Evolutionary conservation across 2,797 vertebrate genomes (phyloP).

Genomic region (Alauda arvensis): DNA sequence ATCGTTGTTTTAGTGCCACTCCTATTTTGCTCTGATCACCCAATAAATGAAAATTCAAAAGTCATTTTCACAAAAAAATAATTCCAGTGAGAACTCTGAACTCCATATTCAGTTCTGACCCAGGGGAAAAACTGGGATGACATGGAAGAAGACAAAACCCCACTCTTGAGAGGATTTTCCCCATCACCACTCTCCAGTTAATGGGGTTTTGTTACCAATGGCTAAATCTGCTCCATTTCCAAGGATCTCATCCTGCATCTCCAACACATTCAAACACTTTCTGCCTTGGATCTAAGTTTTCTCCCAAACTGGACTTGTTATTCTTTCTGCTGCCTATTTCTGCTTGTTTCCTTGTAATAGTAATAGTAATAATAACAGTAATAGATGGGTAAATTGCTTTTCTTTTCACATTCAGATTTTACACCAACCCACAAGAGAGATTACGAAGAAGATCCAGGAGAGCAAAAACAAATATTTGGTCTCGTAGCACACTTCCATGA

Average conservation of each 20-base stretch:
- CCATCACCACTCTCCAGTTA: not conserved
- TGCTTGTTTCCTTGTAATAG: not conserved
- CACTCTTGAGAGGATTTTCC: not conserved
- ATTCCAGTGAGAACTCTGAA: not conserved
- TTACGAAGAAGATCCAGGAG: not conserved
- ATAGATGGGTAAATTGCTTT: not conserved
- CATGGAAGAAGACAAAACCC: not conserved
- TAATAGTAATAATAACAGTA: not conserved
- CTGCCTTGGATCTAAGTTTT: not conserved
- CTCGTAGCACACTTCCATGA: accelerated
- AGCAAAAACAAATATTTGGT: not conserved
- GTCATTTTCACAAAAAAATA: not conserved
- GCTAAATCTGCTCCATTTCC: not conserved
- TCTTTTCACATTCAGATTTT: not conserved
- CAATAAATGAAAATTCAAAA: not conserved
- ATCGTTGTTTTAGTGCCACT: not conserved
- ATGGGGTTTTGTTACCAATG: not conserved
- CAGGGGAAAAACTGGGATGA: not conserved
- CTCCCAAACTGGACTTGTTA: not conserved
- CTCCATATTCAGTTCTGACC: not conserved
- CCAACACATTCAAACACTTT: not conserved
- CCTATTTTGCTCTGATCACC: not conserved
- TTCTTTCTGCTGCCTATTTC: not conserved
- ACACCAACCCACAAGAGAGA: not conserved
- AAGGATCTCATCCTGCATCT: not conserved